Evolutionary conservation across 2,113 vertebrate genomes (phyloP).

Genomic region (Pogona vitticeps): DNA sequence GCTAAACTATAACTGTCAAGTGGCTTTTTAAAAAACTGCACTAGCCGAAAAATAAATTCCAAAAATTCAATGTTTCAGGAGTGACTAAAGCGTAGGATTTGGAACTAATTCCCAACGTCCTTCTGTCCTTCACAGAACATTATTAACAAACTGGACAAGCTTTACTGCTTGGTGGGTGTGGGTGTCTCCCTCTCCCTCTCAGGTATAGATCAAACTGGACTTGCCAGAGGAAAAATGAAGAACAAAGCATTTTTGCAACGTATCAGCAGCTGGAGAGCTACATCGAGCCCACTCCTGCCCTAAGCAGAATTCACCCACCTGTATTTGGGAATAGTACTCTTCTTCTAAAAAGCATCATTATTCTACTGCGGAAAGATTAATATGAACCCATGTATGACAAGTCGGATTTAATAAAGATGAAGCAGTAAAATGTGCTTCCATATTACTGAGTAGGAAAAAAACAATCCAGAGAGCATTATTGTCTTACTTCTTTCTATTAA

Average conservation of each 20-base stretch:
- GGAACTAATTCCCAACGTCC: no score
- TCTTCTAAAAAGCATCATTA: slow-evolving; percentile 6
- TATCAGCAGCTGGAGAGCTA: no score
- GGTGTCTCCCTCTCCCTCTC: no score
- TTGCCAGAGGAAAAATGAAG: no score
- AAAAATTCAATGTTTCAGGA: slow-evolving; percentile 10
- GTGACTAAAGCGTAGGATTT: no score
- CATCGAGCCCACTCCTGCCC: no score
- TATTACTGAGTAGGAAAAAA: slow-evolving; percentile 8
- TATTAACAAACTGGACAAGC: no score
- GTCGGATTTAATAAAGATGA: background rate
- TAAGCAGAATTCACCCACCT: no score
- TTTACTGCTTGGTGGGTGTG: no score
- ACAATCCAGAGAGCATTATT: slow-evolving; percentile 5
- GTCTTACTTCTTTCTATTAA: slow-evolving; percentile 31
- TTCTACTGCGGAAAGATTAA: slow-evolving; percentile 6
- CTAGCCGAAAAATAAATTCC: background rate
- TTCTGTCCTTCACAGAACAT: no score
- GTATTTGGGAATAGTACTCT: background rate
- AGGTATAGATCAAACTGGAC: no score
- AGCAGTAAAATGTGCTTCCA: slow-evolving; percentile 21
- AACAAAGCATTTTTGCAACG: no score
- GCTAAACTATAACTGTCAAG: rapidly evolving
- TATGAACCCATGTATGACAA: background rate
- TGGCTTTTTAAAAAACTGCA: background rate